Conservation (phyloP, 2,888 invertebrate species). For the Cyclophora punctaria region DNA sequence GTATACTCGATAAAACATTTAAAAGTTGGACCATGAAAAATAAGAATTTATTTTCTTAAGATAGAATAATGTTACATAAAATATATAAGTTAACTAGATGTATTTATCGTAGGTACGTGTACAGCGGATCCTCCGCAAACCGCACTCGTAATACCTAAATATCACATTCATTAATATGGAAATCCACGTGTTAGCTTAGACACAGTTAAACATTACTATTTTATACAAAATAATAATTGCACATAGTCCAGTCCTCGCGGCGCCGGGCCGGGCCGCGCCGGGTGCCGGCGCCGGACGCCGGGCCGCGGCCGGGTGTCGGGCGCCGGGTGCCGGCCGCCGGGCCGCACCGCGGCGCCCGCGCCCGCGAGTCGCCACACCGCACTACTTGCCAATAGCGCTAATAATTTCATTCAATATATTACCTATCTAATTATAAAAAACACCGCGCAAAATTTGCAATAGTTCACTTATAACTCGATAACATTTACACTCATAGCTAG, state of each 20-base stretch:
- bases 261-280: slow-evolving; percentile 13
- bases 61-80: slow-evolving; percentile 75
- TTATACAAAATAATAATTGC: slow-evolving; percentile 76
- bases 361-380: slow-evolving; percentile 43
- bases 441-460: slow-evolving; percentile 74
- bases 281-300: no score
- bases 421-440: slow-evolving; percentile 76
- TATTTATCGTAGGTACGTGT: slow-evolving; percentile 64
- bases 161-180: slow-evolving; percentile 77
- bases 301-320: no score
- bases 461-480: slow-evolving; percentile 72
- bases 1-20: slow-evolving; percentile 76
- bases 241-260: slow-evolving; percentile 67
- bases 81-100: slow-evolving; percentile 74
- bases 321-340: no score
- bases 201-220: slow-evolving; percentile 48
- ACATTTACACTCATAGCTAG: slow-evolving; percentile 75
- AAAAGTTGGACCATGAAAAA: slow-evolving; percentile 76
- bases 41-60: slow-evolving; percentile 75
- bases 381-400: slow-evolving; percentile 61
- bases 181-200: slow-evolving; percentile 74
- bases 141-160: slow-evolving; percentile 74
- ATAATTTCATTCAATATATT: slow-evolving; percentile 76
- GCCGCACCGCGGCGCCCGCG: no score
- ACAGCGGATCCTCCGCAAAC: slow-evolving; percentile 50